Evolutionary conservation across 2,113 vertebrate species (phyloP).

Genomic region (Benitochromis conjunctus): DNA sequence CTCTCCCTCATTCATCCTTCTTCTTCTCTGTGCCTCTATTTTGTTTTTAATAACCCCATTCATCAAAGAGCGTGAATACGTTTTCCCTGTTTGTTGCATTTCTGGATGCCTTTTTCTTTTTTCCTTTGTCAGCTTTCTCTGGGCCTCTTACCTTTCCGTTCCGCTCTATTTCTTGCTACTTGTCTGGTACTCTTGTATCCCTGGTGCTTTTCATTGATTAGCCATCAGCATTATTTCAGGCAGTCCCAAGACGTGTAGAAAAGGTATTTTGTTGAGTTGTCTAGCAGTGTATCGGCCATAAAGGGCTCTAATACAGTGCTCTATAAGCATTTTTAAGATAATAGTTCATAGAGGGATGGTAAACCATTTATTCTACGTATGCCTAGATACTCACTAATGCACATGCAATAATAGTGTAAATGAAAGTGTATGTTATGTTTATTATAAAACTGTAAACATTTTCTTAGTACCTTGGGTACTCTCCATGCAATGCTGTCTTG

Average conservation of each 20-base stretch:
- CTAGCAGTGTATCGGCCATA: not conserved
- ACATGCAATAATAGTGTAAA: not conserved
- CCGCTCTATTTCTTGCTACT: conserved; percentile 28
- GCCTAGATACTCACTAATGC: not conserved
- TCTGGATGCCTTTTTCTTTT: conserved; percentile 21
- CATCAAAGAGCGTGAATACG: conserved; percentile 44
- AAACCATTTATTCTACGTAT: not conserved
- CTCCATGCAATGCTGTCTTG: not conserved
- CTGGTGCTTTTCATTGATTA: conserved; percentile 43
- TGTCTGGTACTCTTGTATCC: conserved; percentile 24
- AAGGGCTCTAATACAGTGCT: not conserved
- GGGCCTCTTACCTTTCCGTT: conserved; percentile 30
- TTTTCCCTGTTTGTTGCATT: conserved; percentile 34
- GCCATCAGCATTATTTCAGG: conserved; percentile 19
- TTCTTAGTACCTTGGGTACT: not conserved
- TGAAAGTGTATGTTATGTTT: not conserved
- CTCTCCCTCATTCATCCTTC: not conserved
- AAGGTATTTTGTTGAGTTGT: conserved; percentile 21
- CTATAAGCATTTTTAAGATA: not conserved
- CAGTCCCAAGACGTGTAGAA: conserved; percentile 1
- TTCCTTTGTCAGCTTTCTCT: conserved; percentile 43
- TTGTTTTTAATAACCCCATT: conserved; percentile 50
- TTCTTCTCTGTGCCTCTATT: conserved; percentile 8
- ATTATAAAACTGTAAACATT: not conserved
- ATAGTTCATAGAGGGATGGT: not conserved